phyloP scores from a whole-genome alignment of 2,888 invertebrate genomes.

The Keiferia lycopersicella region DNA sequence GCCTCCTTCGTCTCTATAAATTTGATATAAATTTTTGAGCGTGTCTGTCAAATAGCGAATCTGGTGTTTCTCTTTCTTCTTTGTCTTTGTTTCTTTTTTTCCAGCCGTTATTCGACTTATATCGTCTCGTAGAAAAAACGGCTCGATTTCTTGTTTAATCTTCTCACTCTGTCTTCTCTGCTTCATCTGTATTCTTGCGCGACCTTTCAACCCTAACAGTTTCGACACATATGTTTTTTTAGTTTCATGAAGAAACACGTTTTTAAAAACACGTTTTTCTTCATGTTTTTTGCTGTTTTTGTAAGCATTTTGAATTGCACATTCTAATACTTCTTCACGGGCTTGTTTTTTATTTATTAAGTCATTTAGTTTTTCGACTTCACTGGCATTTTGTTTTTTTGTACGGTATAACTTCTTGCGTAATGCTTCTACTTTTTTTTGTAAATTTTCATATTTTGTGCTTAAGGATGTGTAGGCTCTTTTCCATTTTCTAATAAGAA shows the following conservation, averaged over 20 bases:
- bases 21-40: conserved; percentile 23
- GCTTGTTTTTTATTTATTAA: not conserved
- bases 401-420: not conserved
- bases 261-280: conserved; percentile 15
- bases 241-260: not conserved
- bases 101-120: conserved; percentile 26
- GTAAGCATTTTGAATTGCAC: conserved; percentile 3
- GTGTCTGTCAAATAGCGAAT: conserved; percentile 27
- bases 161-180: not conserved
- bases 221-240: conserved; percentile 8
- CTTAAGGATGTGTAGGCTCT: not conserved
- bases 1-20: conserved; percentile 27
- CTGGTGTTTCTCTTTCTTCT: conserved; percentile 25
- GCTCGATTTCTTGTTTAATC: conserved; percentile 12
- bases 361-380: conserved; percentile 6
- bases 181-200: not conserved
- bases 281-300: not conserved
- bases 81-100: conserved; percentile 26
- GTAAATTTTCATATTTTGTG: not conserved
- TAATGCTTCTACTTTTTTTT: not conserved
- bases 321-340: conserved; percentile 20
- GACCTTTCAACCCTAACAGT: not conserved
- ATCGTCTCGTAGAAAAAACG: conserved; percentile 26
- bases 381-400: too few species aligned
- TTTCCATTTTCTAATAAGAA: not conserved